Conservation (phyloP, 1,140 invertebrate genomes). For the Phenacoccus solenopsis region DNA sequence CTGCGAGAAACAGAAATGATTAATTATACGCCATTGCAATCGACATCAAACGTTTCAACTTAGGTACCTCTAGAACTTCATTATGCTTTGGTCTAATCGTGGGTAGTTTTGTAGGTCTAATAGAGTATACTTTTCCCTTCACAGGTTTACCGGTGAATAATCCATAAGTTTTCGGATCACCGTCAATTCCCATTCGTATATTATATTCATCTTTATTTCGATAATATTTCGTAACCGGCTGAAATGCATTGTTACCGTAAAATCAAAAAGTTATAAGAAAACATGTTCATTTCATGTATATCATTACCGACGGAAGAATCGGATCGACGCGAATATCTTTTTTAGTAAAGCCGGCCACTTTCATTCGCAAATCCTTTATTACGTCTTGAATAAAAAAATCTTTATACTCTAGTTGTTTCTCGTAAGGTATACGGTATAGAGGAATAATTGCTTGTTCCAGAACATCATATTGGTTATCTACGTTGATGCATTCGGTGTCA, state of each 20-base stretch:
- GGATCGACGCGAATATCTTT: conserved; percentile 16
- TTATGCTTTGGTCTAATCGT: conserved; percentile 34
- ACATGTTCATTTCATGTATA: neutral
- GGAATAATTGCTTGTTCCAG: conserved; percentile 35
- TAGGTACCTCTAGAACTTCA: conserved; percentile 31
- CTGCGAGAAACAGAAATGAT: conserved; percentile 28
- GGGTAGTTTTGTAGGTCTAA: conserved; percentile 31
- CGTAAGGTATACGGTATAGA: conserved; percentile 36
- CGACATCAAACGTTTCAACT: neutral
- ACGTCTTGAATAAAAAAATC: conserved; percentile 23
- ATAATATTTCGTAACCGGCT: conserved; percentile 35
- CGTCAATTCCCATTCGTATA: conserved; percentile 34
- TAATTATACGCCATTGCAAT: neutral
- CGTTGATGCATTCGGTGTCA: conserved; percentile 18
- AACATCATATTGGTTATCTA: conserved; percentile 28
- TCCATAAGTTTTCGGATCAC: conserved; percentile 36
- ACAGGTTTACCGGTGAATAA: conserved; percentile 33
- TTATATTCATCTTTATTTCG: conserved; percentile 40
- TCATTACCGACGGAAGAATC: conserved; percentile 25
- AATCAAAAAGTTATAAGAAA: neutral
- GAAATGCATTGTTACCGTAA: neutral
- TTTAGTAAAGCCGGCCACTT: neutral
- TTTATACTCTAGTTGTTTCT: conserved; percentile 35
- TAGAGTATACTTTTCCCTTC: conserved; percentile 30
- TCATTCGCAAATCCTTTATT: conserved; percentile 21